These are phyloP conservation scores for Endotricha flammealis DNA, from an alignment of 2,888 invertebrate species.

Conservation along the genomic window DNA sequence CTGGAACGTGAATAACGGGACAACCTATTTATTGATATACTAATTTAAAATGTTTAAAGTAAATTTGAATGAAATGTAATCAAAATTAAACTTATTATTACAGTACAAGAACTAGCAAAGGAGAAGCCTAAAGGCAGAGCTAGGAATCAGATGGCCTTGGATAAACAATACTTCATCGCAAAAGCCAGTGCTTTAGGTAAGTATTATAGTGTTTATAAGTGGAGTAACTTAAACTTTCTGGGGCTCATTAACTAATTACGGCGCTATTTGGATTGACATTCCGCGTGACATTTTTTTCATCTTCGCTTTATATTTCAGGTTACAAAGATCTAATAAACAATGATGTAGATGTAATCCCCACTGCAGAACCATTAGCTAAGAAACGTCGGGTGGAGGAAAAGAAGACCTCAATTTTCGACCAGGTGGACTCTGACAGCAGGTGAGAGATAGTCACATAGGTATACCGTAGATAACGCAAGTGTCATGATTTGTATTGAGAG, in stretches of 20 bases:
- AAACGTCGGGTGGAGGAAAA: constrained; percentile 47
- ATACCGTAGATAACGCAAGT: too few relatives aligned
- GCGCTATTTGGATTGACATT: too few relatives aligned
- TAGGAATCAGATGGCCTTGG: constrained; percentile 43
- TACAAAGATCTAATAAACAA: constrained; percentile 47
- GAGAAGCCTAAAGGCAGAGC: constrained; percentile 51
- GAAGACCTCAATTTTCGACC: constrained; percentile 34
- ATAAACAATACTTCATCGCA: constrained; percentile 42
- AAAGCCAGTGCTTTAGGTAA: constrained; percentile 62
- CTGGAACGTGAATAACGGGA: too few relatives aligned
- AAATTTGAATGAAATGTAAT: not conserved
- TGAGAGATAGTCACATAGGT: too few relatives aligned
- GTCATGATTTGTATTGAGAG: too few relatives aligned
- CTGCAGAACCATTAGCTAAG: constrained; percentile 35
- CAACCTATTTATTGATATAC: too few relatives aligned
- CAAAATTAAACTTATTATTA: constrained; percentile 1
- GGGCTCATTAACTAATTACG: too few relatives aligned
- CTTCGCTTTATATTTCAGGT: constrained; percentile 41
- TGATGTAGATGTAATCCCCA: constrained; percentile 25
- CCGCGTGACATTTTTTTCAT: too few relatives aligned
- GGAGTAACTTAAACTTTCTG: too few relatives aligned
- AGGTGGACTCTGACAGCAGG: constrained; percentile 43
- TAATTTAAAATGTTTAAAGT: too few relatives aligned
- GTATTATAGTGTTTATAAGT: constrained; percentile 11
- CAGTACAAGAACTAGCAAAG: constrained; percentile 58